A percentile compares a stretch with the other conserved stretches of the same genome.
phyloP scores from a whole-genome alignment of 2,113 vertebrate species.

The Melanocharis versteri region DNA sequence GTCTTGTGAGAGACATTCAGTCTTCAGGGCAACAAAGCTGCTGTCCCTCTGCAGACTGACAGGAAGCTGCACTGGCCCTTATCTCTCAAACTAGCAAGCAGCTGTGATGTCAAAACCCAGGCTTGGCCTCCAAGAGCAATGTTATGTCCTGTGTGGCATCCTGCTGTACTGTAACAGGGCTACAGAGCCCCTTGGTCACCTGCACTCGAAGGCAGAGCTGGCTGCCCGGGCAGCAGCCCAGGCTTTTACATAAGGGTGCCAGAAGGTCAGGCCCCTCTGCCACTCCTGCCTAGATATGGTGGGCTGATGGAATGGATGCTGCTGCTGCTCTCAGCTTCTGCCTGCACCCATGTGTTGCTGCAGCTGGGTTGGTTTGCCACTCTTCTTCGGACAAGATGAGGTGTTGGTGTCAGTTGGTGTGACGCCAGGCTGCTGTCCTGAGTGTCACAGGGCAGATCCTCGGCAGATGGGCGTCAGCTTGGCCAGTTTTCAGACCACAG shows the following conservation, averaged over 20 bases:
- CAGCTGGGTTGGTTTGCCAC: not conserved
- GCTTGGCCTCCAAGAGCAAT: not conserved
- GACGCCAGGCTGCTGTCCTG: not conserved
- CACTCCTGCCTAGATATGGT: not conserved
- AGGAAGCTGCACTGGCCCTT: not conserved
- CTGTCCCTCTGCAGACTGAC: not conserved
- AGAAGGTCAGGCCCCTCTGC: not conserved
- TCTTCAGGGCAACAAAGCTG: not conserved
- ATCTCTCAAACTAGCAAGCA: fast-evolving
- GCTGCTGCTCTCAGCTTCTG: not conserved
- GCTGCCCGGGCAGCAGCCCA: not conserved
- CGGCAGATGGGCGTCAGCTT: not conserved
- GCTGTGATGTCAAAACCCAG: not conserved
- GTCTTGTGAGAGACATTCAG: not conserved
- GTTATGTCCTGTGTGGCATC: not conserved
- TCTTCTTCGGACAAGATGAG: not conserved
- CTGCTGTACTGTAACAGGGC: not conserved
- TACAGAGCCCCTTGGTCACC: not conserved
- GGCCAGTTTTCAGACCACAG: not conserved
- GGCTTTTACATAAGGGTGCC: not conserved
- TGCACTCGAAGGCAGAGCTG: not conserved
- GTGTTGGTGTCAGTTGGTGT: fast-evolving
- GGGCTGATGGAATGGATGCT: not conserved
- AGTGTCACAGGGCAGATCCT: not conserved
- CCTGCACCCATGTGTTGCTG: fast-evolving